Evolutionary conservation across 2,113 vertebrate genomes (phyloP), one percentile per base, ranked within the genome.

Genomic region (Eleginops maclovinus): DNA sequence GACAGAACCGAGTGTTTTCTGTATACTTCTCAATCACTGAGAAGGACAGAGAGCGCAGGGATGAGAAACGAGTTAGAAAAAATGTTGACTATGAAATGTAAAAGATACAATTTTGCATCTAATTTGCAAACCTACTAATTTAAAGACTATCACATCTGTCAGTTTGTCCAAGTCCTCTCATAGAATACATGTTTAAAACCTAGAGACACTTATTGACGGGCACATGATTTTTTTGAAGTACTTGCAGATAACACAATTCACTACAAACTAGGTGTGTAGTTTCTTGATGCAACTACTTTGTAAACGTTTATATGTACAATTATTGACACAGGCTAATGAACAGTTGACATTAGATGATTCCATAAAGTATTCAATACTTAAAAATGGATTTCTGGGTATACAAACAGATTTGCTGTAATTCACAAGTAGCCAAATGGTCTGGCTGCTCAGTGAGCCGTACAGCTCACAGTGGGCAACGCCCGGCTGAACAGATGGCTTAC

Each of bases 11-110:
- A 6, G 98, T 98, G 91, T 99, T 99, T 86, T 99, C 98, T 0
- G 98, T 99, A 89, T 96, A 99, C 84, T 99, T 99, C 91, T 99
- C 98, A 1, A 99, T 99, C 75, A 99, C 98, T 99, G 92, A 51
- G 9, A 55, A 19, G 28, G 31, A 43, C 6, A 24, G 55, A 43
- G 8, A 41, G 58, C 21, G n/a, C 9, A 36, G 12, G 15, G 21
- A 46, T 36, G 21, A 19, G 47, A 64, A 10, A 47, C 7, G 58
- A 3, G 21, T 64, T 31, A 53, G 58, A 72, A 0, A 17, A 31
- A 31, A 2, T 11, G 9, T 8, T n/a, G 22, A 22, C 2, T 11
- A 28, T 40, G 9, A 50, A 49, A 17, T 16, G 11, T 17, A 3
- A 47, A 28, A 22, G 2, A 24, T 8, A 8, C 12, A 56, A 56